A percentile compares a stretch with the other conserved stretches of the same genome.
Evolutionary conservation across 30 jellyfish, hydroid and myxozoan genomes (phyloP).

Genomic region (Nemopilema nomurai): DNA sequence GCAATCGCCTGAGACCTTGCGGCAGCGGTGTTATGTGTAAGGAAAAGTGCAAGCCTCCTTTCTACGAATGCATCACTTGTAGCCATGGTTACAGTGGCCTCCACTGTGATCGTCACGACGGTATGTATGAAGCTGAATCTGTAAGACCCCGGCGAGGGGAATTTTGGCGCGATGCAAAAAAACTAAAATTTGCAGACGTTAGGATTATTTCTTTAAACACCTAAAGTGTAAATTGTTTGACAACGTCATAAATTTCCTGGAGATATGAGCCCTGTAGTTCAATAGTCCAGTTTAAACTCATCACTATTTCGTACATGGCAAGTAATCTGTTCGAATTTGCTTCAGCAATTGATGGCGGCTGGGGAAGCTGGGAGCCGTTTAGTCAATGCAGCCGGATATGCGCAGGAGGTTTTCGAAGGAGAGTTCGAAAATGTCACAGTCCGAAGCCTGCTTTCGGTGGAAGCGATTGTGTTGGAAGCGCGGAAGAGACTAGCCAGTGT

Average conservation of each 20-base stretch:
- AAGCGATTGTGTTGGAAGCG: neutral
- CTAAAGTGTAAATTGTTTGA: too few species aligned
- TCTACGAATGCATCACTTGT: conserved; percentile 26
- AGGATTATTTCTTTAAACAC: too few species aligned
- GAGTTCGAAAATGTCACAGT: conserved; percentile 17
- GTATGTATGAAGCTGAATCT: neutral
- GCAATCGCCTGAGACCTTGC: conserved; percentile 22
- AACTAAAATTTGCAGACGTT: neutral
- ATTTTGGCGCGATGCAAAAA: neutral
- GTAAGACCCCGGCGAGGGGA: neutral
- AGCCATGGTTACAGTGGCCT: conserved; percentile 10
- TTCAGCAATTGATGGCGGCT: conserved; percentile 31
- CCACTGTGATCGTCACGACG: conserved; percentile 26
- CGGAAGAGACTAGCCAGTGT: neutral
- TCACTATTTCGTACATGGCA: neutral
- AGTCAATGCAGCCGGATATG: conserved; percentile 24
- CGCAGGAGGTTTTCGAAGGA: conserved; percentile 37
- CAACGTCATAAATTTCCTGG: too few species aligned
- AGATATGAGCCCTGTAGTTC: too few species aligned
- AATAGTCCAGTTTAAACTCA: too few species aligned
- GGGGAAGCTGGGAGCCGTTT: conserved; percentile 42
- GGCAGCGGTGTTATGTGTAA: neutral
- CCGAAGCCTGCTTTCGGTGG: conserved; percentile 34
- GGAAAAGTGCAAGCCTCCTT: conserved; percentile 34
- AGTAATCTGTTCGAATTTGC: neutral